A percentile compares a stretch with the other conserved stretches of the same genome.
Evolutionary conservation across 1,140 invertebrate species (phyloP).

Genomic region (Trinorchestia longiramus): DNA sequence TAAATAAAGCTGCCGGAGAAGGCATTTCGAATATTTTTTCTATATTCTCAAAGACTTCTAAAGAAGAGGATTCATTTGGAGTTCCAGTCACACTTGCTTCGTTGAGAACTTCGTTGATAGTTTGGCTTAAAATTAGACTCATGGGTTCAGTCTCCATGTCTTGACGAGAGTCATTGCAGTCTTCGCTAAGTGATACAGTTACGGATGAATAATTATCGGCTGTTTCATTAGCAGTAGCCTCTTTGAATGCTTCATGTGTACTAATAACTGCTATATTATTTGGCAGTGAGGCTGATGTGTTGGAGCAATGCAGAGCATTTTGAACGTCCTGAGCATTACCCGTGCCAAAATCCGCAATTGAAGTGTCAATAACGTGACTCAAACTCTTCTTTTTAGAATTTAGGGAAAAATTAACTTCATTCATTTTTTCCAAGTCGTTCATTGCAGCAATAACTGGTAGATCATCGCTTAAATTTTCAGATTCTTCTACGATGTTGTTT

Average conservation of each 20-base stretch:
- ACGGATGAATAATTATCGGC: not conserved
- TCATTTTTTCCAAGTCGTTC: not conserved
- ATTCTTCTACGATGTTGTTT: not conserved
- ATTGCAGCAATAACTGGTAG: not conserved
- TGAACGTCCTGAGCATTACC: not conserved
- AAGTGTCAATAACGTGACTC: not conserved
- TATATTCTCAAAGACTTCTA: not conserved
- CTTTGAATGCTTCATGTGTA: not conserved
- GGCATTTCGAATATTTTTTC: not conserved
- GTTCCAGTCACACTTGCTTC: not conserved
- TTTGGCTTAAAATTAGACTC: constrained; percentile 26
- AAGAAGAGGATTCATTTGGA: not conserved
- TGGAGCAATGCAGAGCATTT: not conserved
- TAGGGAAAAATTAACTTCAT: not conserved
- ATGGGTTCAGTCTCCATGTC: not conserved
- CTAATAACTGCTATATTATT: not conserved
- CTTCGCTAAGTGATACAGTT: not conserved
- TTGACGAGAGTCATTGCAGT: not conserved
- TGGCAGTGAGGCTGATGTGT: not conserved
- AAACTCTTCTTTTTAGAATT: not conserved
- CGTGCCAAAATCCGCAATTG: not conserved
- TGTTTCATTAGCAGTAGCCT: not conserved
- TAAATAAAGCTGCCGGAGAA: not conserved
- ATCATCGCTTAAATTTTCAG: not conserved
- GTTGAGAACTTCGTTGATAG: constrained; percentile 12